Evolutionary conservation across 1,140 invertebrate species (phyloP).

Genomic region (Musca domestica): DNA sequence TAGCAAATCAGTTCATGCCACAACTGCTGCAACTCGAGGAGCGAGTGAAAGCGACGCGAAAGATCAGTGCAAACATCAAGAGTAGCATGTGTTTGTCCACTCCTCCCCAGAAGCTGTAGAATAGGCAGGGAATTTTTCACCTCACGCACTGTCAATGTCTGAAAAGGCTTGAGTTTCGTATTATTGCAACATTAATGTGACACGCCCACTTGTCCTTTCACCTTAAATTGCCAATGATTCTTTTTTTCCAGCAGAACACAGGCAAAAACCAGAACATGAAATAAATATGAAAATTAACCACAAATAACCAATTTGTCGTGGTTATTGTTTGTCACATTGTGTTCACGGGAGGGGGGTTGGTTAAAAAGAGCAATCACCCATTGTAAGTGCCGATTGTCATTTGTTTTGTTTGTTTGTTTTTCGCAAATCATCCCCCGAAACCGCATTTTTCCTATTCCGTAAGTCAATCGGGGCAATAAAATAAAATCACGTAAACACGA

Average conservation of each 20-base stretch:
- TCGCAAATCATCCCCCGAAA: conserved; percentile 8
- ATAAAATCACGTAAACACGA: conserved; percentile 2
- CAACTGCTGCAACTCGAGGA: neutral
- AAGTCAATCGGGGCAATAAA: conserved; percentile 4
- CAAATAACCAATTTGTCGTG: conserved; percentile 18
- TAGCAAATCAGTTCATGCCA: conserved; percentile 7
- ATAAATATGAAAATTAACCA: conserved; percentile 14
- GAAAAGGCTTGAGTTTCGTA: too few relatives aligned
- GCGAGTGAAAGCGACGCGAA: neutral
- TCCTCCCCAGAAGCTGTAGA: neutral
- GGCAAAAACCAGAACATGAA: neutral
- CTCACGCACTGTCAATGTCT: conserved; percentile 8
- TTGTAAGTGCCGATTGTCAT: too few relatives aligned
- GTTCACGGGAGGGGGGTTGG: too few relatives aligned
- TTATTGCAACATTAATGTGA: neutral
- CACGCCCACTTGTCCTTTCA: neutral
- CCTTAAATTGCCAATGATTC: too few relatives aligned
- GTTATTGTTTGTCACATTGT: conserved; percentile 1
- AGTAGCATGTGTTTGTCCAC: conserved; percentile 1
- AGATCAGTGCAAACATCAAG: neutral
- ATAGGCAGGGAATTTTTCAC: neutral
- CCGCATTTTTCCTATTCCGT: neutral
- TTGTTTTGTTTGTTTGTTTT: neutral
- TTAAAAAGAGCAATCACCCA: too few relatives aligned
- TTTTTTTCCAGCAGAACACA: neutral